Base-by-base conservation (phyloP, 2,888 invertebrate genomes). In the Leucania comma region DNA sequence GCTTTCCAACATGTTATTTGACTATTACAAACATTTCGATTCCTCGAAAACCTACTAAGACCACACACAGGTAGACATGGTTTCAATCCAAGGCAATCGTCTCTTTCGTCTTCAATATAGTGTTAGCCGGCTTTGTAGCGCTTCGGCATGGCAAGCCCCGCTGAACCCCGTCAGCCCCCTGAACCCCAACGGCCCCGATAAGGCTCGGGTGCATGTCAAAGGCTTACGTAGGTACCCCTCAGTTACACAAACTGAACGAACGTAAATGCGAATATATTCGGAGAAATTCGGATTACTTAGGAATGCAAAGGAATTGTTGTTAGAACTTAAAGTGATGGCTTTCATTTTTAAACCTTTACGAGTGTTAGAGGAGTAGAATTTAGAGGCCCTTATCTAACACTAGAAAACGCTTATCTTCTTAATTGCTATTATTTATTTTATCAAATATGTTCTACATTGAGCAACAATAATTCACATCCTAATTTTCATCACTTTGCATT, bases 71-170 rank as follows among this genome's bases (percentile, higher is more conserved):
- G 24, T 22, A 38, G 14, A 29, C 72, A 78, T 69, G 65, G 77
- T 72, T 70, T 70, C 81, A 82, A 87, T 86, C 83, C 84, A 51
- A 26, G 22, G 70, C 81, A 86, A 81, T 78, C 77, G 80, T 62
- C 77, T 64, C 51, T 67, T 68, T 68, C 51, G 58, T 29, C 57
- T 61, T 48, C 75, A 72, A 67, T 75, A 72, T 61, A 68, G 69
- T 61, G 72, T 77, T 67, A 67, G 56, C 38, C 17, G 73, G 79
- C 81, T 86, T 81, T 78, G 70, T 78, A 71, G 60, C 64, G 58
- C 63, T 61, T 54, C 61, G 64, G 72, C 22, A 50, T 46, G 4
- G 20, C 20, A 17, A 71, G 56, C 20, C 32, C 17, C 29, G n/a
- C 54, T 29, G 54, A 29, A 29, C 29, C 54, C 2, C 54, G 20